Evolutionary conservation across 2,797 vertebrate species (phyloP).

Genomic region (Scleropages formosus): DNA sequence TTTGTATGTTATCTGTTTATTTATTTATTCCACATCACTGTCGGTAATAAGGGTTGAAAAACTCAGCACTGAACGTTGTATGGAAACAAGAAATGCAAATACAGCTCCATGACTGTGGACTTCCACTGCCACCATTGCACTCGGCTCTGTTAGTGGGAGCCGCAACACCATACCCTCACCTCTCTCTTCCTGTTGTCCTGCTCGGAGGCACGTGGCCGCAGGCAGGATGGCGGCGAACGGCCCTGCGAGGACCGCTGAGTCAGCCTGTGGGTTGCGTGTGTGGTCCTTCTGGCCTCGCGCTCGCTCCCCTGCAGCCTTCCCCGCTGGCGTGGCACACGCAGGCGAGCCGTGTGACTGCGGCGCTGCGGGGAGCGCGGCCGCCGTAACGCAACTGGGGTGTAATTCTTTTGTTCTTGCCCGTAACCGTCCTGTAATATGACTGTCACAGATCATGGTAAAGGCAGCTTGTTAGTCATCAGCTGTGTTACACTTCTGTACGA

Average conservation of each 20-base stretch:
- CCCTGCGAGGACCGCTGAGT: constrained; percentile 18
- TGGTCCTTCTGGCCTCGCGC: constrained; percentile 9
- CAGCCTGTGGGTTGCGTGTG: constrained; percentile 1
- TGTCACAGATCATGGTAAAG: not conserved
- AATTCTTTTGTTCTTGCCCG: not conserved
- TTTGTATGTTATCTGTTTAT: no score
- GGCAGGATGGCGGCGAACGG: not conserved
- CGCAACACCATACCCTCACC: no score
- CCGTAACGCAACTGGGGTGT: not conserved
- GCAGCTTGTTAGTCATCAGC: not conserved
- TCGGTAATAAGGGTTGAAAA: no score
- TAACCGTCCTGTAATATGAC: not conserved
- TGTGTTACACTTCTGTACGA: not conserved
- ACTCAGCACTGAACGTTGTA: no score
- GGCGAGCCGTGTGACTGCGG: not conserved
- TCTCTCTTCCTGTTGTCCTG: constrained; percentile 1
- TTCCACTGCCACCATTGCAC: no score
- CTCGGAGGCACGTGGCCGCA: not conserved
- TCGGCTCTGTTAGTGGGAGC: not conserved
- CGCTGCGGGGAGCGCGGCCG: not conserved
- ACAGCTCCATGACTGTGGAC: no score
- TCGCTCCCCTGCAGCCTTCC: not conserved
- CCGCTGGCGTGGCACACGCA: not conserved
- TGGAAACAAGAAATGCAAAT: no score
- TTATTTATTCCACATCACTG: no score